These are phyloP conservation scores for Eleginops maclovinus DNA, from an alignment of 2,113 vertebrate genomes.

Conservation along the genomic window DNA sequence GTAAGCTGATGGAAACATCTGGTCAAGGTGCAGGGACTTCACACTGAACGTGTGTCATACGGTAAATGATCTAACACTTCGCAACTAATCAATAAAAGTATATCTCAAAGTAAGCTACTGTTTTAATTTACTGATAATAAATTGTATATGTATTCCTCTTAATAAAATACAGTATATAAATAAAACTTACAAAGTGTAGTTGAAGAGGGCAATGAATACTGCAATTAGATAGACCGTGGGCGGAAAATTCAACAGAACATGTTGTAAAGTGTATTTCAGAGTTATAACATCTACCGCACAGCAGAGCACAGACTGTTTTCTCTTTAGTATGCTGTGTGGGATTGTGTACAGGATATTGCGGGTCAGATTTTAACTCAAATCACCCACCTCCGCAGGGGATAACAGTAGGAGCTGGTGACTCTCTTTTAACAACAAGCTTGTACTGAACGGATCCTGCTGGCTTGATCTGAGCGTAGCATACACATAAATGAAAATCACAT, in stretches of 20 bases:
- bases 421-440: conserved; percentile 42
- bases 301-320: conserved; percentile 8
- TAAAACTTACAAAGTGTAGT: neutral
- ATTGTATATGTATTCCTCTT: too few species aligned
- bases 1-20: too few species aligned
- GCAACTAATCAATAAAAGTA: too few species aligned
- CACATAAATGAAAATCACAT: conserved; percentile 70
- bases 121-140: too few species aligned
- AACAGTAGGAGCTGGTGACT: conserved; percentile 51
- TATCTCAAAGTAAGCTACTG: too few species aligned
- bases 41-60: too few species aligned
- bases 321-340: conserved; percentile 21
- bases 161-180: neutral
- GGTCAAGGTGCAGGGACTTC: too few species aligned
- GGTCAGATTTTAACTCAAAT: conserved; percentile 19
- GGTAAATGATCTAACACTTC: too few species aligned
- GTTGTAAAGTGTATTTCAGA: conserved; percentile 13
- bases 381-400: conserved; percentile 48
- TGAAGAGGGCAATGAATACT: neutral
- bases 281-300: neutral
- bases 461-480: conserved; percentile 34
- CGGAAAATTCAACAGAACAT: neutral
- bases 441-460: conserved; percentile 48
- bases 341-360: conserved; percentile 50
- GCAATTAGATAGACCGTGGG: neutral